Evolutionary conservation across 2,113 vertebrate genomes (phyloP), one percentile per base, ranked within the genome.

Genomic region (Gasterosteus aculeatus): DNA sequence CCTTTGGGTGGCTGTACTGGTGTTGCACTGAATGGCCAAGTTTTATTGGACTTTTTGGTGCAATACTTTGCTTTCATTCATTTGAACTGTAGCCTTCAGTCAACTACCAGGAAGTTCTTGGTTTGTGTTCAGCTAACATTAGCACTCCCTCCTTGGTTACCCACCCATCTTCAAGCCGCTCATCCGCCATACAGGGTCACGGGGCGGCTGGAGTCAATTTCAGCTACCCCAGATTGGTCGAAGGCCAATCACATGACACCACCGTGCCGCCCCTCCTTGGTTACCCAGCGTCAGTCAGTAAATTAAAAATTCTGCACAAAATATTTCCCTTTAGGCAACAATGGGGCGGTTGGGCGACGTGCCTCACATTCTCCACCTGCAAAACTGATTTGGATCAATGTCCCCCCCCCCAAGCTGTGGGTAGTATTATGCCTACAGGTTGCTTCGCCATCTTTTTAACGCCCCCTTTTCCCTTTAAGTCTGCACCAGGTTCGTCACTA

Each of bases 401-500:
- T 31, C 33, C 33, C 33, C 33, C 60, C 47, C 56, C 35, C 47
- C 31, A 54, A 33, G 66, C 39, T 18, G n/a, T 22, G 22, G 1
- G n/a, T 22, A 61, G 47, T 26, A 15, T 65, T 53, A 64, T 44
- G 22, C 38, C 54, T 54, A 60, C 51, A 49, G 68, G 44, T 78
- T 56, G 68, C 39, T 78, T 56, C 49, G 26, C 58, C 41, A 68
- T 59, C 15, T 69, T 69, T 51, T 54, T 22, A 78, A 51, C 54
- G 62, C 61, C 65, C 79, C 58, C 38, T 70, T 78, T 77, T 65
- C 46, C 59, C 64, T 60, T 66, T 78, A 46, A 78, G 46, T 78
- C 71, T 72, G 63, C 62, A 67, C 64, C 51, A 53, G 67, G 74
- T 81, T 74, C 5, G 19, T 88, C 65, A 78, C 86, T 77, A 87